Conservation (phyloP, 2,797 vertebrate species). For the Bradypodion ventrale region DNA sequence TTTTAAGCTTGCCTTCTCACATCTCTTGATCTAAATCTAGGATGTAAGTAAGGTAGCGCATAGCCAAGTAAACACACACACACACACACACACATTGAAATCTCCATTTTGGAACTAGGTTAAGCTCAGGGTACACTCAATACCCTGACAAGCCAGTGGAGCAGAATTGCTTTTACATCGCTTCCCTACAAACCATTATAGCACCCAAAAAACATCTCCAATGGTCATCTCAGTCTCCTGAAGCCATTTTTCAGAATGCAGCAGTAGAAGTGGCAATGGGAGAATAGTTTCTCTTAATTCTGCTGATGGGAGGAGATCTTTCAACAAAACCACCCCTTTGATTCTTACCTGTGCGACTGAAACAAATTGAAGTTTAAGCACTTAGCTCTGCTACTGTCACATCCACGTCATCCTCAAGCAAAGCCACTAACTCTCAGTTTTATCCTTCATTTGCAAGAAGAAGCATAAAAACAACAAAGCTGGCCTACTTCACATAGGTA, state of each 20-base stretch:
- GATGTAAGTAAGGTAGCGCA: no score
- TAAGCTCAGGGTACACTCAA: no score
- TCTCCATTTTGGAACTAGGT: no score
- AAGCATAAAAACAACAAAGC: background rate
- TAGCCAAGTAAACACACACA: no score
- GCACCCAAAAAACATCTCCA: background rate
- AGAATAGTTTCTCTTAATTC: background rate
- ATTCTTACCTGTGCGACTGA: background rate
- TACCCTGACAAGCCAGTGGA: no score
- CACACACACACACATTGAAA: no score
- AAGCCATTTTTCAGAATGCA: background rate
- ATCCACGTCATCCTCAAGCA: background rate
- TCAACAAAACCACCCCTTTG: background rate
- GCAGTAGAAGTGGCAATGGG: background rate
- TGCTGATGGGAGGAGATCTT: background rate
- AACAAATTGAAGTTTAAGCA: background rate
- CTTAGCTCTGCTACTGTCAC: background rate
- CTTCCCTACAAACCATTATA: background rate
- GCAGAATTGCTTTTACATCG: no score
- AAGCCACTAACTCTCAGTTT: background rate
- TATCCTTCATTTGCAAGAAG: background rate
- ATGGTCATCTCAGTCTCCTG: background rate
- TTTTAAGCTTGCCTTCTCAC: no score
- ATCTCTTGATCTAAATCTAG: no score
- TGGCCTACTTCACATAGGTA: background rate